A percentile compares a stretch with the other conserved stretches of the same genome.
Evolutionary conservation across 1,140 invertebrate genomes (phyloP).

Genomic region (Conus betulinus): DNA sequence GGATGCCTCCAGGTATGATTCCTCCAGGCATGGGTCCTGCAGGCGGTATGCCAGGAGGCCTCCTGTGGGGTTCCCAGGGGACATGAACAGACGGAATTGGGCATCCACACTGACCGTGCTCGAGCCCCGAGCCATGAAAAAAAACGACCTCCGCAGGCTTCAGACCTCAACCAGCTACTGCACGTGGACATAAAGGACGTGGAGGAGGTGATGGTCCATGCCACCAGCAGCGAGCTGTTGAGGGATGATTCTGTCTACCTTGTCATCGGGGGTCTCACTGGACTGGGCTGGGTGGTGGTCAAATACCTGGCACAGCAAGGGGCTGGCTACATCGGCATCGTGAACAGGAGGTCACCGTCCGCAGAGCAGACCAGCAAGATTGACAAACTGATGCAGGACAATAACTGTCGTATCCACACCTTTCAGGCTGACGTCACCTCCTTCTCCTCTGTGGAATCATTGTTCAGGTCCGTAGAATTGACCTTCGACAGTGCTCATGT

Average conservation of each 20-base stretch:
- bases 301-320: conserved; percentile 54
- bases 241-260: conserved; percentile 52
- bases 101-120: neutral
- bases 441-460: conserved; percentile 30
- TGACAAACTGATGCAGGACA: conserved; percentile 30
- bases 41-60: neutral
- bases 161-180: conserved; percentile 37
- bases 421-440: conserved; percentile 53
- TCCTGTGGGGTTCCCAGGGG: neutral
- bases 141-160: conserved; percentile 1
- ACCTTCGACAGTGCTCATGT: conserved; percentile 34
- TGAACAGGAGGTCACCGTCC: conserved; percentile 49
- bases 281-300: conserved; percentile 63
- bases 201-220: conserved; percentile 19
- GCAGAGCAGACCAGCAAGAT: conserved; percentile 43
- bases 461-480: conserved; percentile 35
- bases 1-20: neutral
- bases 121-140: conserved; percentile 13
- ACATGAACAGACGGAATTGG: neutral
- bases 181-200: conserved; percentile 23
- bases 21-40: neutral
- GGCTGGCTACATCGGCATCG: conserved; percentile 54
- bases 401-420: conserved; percentile 41
- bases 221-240: conserved; percentile 39
- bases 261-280: conserved; percentile 63